Evolutionary conservation across 2,113 vertebrate genomes (phyloP).

Genomic region (Lagopus muta): DNA sequence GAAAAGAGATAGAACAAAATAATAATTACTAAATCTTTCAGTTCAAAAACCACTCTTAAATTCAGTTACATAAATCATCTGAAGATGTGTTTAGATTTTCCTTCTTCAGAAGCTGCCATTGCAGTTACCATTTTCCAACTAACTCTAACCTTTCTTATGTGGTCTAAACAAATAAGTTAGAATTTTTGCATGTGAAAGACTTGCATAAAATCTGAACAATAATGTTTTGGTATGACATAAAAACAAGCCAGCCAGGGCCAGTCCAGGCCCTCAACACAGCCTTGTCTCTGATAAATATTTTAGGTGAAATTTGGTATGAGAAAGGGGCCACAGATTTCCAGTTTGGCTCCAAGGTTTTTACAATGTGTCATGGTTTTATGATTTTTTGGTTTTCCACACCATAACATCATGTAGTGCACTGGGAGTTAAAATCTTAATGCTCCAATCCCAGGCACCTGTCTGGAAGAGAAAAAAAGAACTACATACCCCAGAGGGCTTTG

Average conservation of each 20-base stretch:
- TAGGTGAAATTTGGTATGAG: background rate
- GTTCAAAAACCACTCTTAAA: background rate
- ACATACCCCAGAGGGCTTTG: too few species aligned
- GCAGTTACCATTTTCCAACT: background rate
- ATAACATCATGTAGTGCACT: too few species aligned
- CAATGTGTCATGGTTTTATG: too few species aligned
- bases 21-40: background rate
- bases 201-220: background rate
- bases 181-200: fast-evolving
- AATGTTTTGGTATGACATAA: background rate
- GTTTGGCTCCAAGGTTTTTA: background rate
- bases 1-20: background rate
- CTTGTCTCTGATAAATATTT: background rate
- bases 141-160: background rate
- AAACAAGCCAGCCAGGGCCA: background rate
- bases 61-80: background rate
- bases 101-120: background rate
- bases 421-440: background rate
- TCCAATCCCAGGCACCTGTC: too few species aligned
- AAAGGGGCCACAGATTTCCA: background rate
- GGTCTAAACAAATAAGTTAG: background rate
- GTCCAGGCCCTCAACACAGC: background rate
- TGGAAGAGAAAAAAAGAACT: too few species aligned
- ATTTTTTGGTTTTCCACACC: too few species aligned
- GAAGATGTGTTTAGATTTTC: too few species aligned